A percentile compares a stretch with the other conserved stretches of the same genome.
Evolutionary conservation across 1,140 invertebrate genomes (phyloP).

Genomic region (Grapholita molesta): DNA sequence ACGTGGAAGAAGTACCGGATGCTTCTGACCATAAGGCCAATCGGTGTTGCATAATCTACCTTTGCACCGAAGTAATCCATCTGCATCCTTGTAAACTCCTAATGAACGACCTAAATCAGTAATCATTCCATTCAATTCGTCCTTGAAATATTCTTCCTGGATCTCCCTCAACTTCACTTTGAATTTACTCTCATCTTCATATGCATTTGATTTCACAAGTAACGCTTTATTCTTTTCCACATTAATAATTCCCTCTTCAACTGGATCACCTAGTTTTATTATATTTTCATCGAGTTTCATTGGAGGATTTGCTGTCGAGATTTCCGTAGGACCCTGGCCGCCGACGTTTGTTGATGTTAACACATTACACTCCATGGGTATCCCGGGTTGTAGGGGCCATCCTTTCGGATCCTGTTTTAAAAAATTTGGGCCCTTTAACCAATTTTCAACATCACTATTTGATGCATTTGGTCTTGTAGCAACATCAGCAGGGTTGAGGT

Average conservation of each 20-base stretch:
- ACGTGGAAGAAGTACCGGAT: constrained; percentile 23
- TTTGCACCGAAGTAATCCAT: constrained; percentile 26
- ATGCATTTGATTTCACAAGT: not conserved
- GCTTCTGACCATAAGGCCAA: constrained; percentile 21
- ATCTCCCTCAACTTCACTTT: not conserved
- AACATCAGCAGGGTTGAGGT: constrained; percentile 10
- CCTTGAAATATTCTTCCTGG: not conserved
- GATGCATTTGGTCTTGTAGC: not conserved
- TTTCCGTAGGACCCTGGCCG: not conserved
- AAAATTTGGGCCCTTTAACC: not conserved
- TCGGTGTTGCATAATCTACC: constrained; percentile 25
- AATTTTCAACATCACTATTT: not conserved
- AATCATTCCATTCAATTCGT: not conserved
- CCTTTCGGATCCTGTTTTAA: not conserved
- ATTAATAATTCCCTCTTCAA: not conserved
- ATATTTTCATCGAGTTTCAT: not conserved
- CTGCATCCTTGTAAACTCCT: constrained; percentile 13
- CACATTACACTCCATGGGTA: not conserved
- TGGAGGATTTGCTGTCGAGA: not conserved
- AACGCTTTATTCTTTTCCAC: not conserved
- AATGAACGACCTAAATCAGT: not conserved
- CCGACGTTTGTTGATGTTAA: not conserved
- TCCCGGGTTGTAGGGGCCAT: not conserved
- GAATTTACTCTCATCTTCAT: not conserved
- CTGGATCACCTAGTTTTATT: not conserved